Conservation (phyloP, 2,797 vertebrate species). For the Echeneis naucrates region DNA sequence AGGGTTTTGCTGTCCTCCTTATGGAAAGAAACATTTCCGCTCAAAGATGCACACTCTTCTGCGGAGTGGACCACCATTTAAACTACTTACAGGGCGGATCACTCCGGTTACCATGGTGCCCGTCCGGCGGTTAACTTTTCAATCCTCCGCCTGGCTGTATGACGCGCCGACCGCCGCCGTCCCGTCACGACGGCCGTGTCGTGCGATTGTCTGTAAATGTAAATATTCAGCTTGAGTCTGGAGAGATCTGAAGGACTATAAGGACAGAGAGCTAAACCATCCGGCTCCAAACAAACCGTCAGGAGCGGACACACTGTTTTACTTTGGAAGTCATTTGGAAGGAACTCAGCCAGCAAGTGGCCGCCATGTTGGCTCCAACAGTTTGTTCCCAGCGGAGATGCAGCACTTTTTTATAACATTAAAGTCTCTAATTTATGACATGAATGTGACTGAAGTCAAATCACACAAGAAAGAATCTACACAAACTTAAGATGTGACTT, state of each 20-base stretch:
- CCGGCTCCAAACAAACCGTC: constrained; percentile 39
- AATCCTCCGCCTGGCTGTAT: constrained; percentile 46
- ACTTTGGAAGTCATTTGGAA: constrained; percentile 16
- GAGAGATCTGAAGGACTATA: constrained; percentile 25
- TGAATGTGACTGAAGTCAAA: neutral
- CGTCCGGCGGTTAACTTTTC: constrained; percentile 60
- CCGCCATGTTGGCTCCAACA: neutral
- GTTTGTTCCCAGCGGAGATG: neutral
- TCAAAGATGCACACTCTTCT: constrained; percentile 42
- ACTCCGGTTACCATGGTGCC: constrained; percentile 40
- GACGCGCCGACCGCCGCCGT: constrained; percentile 2
- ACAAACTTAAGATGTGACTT: neutral
- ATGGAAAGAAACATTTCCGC: constrained; percentile 74
- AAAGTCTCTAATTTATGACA: neutral
- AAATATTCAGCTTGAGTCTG: constrained; percentile 48
- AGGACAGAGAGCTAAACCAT: constrained; percentile 26
- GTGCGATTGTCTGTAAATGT: constrained; percentile 34
- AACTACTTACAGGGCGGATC: constrained; percentile 48
- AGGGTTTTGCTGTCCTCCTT: constrained; percentile 80
- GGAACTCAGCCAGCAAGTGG: constrained; percentile 1
- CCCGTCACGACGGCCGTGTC: neutral
- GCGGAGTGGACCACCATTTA: constrained; percentile 43
- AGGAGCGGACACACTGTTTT: neutral
- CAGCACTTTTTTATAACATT: neutral
- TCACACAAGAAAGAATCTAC: neutral